Conservation (phyloP, 2,113 vertebrate species). For the Pterocles orientalis region DNA sequence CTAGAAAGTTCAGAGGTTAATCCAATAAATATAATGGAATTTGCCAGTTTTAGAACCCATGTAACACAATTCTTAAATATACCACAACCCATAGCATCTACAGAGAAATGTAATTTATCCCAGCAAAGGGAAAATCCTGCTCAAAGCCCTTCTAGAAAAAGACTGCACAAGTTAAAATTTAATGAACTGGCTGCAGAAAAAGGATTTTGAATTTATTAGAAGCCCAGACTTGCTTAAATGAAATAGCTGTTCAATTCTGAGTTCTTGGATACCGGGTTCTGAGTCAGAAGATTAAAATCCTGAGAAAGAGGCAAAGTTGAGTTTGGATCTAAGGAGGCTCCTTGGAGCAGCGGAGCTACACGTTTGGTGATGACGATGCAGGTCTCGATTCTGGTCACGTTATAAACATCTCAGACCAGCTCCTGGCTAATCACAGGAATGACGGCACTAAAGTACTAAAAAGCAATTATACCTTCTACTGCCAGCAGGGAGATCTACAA, state of each 20-base stretch:
- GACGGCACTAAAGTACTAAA: neutral
- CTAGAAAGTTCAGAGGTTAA: conserved; percentile 46
- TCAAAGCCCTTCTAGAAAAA: conserved; percentile 2
- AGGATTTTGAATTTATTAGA: conserved; percentile 10
- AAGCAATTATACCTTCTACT: neutral
- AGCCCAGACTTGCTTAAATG: neutral
- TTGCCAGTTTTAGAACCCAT: neutral
- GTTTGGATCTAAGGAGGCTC: neutral
- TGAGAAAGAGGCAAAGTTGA: neutral
- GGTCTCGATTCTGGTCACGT: neutral
- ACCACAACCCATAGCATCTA: neutral
- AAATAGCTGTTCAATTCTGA: conserved; percentile 13
- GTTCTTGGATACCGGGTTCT: neutral
- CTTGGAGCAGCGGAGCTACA: rapidly evolving
- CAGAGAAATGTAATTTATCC: conserved; percentile 47
- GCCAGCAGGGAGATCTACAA: neutral
- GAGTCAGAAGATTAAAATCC: neutral
- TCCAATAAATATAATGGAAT: conserved; percentile 11
- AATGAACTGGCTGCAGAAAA: conserved; percentile 41
- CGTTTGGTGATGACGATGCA: neutral
- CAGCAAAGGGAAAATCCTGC: conserved; percentile 34
- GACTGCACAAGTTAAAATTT: conserved; percentile 39
- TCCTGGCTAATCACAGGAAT: neutral
- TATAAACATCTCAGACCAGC: neutral
- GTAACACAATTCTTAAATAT: neutral